Conservation (phyloP, 2,113 vertebrate genomes). For the Ochotona curzoniae region DNA sequence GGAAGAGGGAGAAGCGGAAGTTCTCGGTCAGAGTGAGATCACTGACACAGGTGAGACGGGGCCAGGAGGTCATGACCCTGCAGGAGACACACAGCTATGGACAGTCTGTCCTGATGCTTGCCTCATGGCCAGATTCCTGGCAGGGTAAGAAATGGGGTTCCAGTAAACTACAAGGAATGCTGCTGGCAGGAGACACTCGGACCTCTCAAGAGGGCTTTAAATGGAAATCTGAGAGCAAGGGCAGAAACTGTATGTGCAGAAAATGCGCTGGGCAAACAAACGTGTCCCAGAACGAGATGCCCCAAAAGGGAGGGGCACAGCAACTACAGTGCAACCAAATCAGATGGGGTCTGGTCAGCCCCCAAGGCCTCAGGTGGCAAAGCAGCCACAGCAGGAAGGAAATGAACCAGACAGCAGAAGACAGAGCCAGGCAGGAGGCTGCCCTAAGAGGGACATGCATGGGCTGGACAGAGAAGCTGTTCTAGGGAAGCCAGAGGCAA, state of each 20-base stretch:
- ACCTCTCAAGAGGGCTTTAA: conserved; percentile 68
- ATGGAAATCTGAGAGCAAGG: conserved; percentile 59
- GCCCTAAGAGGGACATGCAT: rapidly evolving
- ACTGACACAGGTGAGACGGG: not conserved
- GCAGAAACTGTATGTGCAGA: conserved; percentile 39
- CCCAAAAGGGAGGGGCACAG: not conserved
- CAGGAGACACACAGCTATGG: not conserved
- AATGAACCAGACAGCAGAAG: not conserved
- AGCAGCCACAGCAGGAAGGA: rapidly evolving
- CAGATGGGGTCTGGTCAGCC: not conserved
- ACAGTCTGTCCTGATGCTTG: not conserved
- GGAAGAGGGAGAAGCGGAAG: not conserved
- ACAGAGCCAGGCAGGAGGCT: too few relatives aligned
- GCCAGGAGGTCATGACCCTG: not conserved
- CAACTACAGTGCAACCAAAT: not conserved
- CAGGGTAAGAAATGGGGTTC: conserved; percentile 37
- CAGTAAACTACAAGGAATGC: conserved; percentile 59
- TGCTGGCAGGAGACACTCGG: conserved; percentile 58
- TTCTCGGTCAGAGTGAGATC: not conserved
- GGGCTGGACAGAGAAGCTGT: not conserved
- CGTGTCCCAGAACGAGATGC: not conserved
- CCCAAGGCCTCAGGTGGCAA: too few relatives aligned
- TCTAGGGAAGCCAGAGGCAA: not conserved
- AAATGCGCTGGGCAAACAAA: not conserved
- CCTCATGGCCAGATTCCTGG: conserved; percentile 40